Evolutionary conservation across 2,888 invertebrate genomes (phyloP).

Genomic region (Oligia strigilis): DNA sequence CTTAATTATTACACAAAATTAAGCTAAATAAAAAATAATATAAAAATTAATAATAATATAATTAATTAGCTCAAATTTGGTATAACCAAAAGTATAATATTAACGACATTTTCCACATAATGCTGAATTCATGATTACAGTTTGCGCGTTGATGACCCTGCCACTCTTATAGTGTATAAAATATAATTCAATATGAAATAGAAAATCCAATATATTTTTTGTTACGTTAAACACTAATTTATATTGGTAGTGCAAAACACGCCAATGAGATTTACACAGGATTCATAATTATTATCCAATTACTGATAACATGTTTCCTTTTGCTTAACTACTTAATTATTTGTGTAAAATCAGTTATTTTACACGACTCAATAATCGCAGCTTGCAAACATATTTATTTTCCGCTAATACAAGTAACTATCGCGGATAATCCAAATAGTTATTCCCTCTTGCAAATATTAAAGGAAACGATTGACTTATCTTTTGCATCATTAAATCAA

Average conservation of each 20-base stretch:
- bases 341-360: not conserved
- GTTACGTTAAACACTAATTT: not conserved
- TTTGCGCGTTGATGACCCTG: too few relatives aligned
- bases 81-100: not conserved
- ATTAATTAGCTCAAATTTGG: too few relatives aligned
- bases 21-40: not conserved
- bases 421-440: not conserved
- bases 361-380: not conserved
- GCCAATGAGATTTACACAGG: not conserved
- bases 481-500: not conserved
- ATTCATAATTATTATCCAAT: not conserved
- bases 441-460: conserved; percentile 1
- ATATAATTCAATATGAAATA: not conserved
- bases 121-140: too few relatives aligned
- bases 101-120: not conserved
- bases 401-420: not conserved
- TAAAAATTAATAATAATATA: too few relatives aligned
- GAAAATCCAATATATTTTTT: not conserved
- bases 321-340: not conserved
- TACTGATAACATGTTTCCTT: conserved; percentile 10
- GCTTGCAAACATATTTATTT: not conserved
- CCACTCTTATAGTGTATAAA: not conserved
- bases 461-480: conserved; percentile 1
- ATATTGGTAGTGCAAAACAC: not conserved
- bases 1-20: not conserved